Evolutionary conservation across 2,888 invertebrate genomes (phyloP).

Genomic region (Philhelius pedissequus): DNA sequence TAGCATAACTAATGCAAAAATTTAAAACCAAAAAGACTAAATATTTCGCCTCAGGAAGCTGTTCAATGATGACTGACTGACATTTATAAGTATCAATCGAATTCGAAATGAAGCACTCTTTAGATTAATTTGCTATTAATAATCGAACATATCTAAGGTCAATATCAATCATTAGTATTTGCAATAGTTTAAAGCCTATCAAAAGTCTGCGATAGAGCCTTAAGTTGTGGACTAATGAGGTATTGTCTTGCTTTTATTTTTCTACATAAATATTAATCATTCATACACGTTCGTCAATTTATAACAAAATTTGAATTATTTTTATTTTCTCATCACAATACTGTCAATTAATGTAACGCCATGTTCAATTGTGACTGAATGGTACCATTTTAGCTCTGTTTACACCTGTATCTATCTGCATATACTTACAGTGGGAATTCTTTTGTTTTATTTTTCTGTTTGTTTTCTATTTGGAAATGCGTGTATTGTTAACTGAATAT

Average conservation of each 20-base stretch:
- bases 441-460: neutral
- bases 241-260: constrained; percentile 1
- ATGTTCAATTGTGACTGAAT: neutral
- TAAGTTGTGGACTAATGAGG: constrained; percentile 45
- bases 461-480: constrained; percentile 27
- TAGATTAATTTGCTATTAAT: constrained; percentile 12
- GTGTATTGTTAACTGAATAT: neutral
- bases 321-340: constrained; percentile 21
- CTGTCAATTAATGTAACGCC: constrained; percentile 22
- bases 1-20: constrained; percentile 12
- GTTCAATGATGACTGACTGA: constrained; percentile 10
- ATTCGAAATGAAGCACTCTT: constrained; percentile 33
- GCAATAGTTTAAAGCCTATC: constrained; percentile 24
- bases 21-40: neutral
- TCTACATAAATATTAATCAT: constrained; percentile 32
- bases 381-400: neutral
- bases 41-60: constrained; percentile 31
- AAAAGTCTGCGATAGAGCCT: neutral
- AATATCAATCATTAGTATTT: constrained; percentile 18
- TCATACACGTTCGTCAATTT: neutral
- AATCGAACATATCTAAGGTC: constrained; percentile 28
- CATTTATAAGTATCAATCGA: neutral
- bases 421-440: constrained; percentile 15
- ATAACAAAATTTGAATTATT: constrained; percentile 9
- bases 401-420: too few relatives aligned